Evolutionary conservation across 2,888 invertebrate genomes (phyloP), one percentile per base, ranked within the genome.

Genomic region (Graphium colonna): DNA sequence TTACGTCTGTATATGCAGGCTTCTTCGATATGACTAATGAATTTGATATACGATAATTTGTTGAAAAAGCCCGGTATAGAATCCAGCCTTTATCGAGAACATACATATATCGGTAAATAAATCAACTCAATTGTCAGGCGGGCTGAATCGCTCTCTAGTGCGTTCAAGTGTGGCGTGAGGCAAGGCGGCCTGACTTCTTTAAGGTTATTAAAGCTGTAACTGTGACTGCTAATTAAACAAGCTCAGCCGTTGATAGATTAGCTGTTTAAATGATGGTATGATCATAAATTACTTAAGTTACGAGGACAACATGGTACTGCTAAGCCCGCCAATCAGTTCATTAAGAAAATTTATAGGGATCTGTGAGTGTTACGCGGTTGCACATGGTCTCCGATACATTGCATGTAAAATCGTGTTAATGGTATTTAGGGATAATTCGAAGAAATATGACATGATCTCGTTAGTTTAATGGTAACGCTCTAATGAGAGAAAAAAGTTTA

Each of bases 21-120:
- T 31, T 31, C 8, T 31, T 58, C 1, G 52, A 58, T 33, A 28
- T 55, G 8, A 56, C 57, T 7, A 54, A 52, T 33, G 58, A 58
- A 3, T 60, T 60, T 31, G 62, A 59, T 40, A 4, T 58, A 62
- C 50, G 48, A 55, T 3, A 21, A 49, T 8, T 43, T 61, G 10
- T 61, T 59, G 61, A 10, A 41, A 1, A 60, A 57, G 41, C 33
- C 58, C 13, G 1, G 28, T 12, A 10, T 1, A 3, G 42, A 39
- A 0, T 49, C 43, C 9, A 39, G 15, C 17, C 36, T 55, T 42
- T 54, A 57, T 31, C 3, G 1, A 9, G 45, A 45, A 9, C 0
- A 36, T 3, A 12, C 38, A 13, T n/a, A 33, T 47, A 52, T 36
- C 47, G 52, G 52, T 52, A 52, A 9, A 1, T 2, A 1, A 39